phyloP scores from a whole-genome alignment of 2,113 vertebrate genomes.

The Festucalex cinctus region DNA sequence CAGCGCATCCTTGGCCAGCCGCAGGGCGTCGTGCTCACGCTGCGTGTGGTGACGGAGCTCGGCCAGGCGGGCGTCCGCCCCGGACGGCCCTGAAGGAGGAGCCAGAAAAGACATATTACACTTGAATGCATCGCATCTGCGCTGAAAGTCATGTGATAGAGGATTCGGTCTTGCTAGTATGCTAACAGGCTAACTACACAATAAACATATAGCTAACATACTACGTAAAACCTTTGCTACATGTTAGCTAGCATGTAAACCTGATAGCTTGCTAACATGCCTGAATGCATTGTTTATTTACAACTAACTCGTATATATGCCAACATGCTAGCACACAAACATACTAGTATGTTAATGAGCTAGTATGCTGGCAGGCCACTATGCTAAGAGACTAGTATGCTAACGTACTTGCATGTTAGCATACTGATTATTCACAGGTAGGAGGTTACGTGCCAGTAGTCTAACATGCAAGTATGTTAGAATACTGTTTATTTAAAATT shows the following conservation, averaged over 20 bases:
- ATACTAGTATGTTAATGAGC: not conserved
- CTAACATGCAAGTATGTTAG: no score
- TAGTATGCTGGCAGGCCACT: no score
- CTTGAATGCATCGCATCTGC: not conserved
- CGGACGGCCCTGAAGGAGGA: conserved; percentile 27
- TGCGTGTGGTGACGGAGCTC: conserved; percentile 59
- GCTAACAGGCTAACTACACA: not conserved
- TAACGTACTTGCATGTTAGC: no score
- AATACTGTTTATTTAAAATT: no score
- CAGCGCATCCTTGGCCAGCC: conserved; percentile 58
- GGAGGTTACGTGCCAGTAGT: no score
- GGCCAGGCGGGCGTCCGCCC: conserved; percentile 16
- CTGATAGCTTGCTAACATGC: no score
- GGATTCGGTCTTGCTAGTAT: not conserved
- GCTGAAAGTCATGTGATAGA: not conserved
- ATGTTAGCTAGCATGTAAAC: no score
- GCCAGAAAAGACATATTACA: not conserved
- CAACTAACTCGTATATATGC: no score
- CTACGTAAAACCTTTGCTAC: no score
- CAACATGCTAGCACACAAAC: not conserved
- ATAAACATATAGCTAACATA: not conserved
- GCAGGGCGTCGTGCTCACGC: conserved; percentile 50
- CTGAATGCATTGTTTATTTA: no score
- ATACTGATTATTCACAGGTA: no score
- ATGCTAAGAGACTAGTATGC: no score